These are phyloP conservation scores for Cenopis cana DNA, from an alignment of 2,888 invertebrate genomes.

Conservation along the genomic window DNA sequence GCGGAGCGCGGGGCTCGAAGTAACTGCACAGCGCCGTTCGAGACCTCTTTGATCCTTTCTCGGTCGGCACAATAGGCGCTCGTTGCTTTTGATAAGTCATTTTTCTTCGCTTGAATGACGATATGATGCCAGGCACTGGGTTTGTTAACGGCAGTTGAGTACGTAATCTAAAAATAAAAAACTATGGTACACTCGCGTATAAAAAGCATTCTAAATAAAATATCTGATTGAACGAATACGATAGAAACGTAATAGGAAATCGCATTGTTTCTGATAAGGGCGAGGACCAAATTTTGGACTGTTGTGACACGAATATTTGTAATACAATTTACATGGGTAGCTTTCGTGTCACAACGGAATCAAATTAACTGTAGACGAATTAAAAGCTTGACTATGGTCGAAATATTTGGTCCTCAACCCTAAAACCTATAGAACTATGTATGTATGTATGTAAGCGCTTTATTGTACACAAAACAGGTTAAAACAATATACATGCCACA, in stretches of 20 bases:
- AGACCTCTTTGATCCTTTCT: constrained; percentile 33
- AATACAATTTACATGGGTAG: too few relatives aligned
- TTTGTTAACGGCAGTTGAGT: neutral
- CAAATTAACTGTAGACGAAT: too few relatives aligned
- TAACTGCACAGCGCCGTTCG: constrained; percentile 29
- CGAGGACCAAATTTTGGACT: too few relatives aligned
- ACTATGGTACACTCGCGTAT: neutral
- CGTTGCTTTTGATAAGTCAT: constrained; percentile 32
- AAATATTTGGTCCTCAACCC: too few relatives aligned
- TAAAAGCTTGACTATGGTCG: too few relatives aligned
- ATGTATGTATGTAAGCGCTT: too few relatives aligned
- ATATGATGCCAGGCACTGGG: constrained; percentile 17
- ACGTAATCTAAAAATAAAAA: neutral
- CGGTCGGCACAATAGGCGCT: constrained; percentile 10
- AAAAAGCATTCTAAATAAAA: neutral
- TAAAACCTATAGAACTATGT: constrained; percentile 3
- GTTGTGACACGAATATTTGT: too few relatives aligned
- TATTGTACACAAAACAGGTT: too few relatives aligned
- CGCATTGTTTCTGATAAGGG: neutral
- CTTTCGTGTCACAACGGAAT: too few relatives aligned
- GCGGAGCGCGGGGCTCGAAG: constrained; percentile 47
- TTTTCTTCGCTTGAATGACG: constrained; percentile 38
- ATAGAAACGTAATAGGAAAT: neutral
- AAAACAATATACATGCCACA: too few relatives aligned
- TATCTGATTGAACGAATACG: neutral